phyloP scores from a whole-genome alignment of 37 sponge, comb jelly and placozoan species.

The Bolinopsis microptera region DNA sequence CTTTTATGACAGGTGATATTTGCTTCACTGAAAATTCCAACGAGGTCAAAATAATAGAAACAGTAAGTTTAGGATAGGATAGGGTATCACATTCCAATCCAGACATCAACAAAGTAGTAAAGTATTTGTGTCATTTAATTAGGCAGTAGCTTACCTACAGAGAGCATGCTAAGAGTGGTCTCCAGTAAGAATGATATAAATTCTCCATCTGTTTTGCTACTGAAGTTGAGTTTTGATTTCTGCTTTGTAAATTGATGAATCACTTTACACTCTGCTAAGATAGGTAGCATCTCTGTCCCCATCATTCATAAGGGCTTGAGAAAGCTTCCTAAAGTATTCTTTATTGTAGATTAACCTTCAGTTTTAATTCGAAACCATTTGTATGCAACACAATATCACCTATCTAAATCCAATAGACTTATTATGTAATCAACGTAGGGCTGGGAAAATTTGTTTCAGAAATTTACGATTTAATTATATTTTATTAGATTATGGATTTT shows the following conservation, averaged over 20 bases:
- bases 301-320: neutral
- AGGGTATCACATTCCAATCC: no score
- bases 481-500: no score
- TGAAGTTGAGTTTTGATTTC: slow-evolving; percentile 7
- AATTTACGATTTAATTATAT: no score
- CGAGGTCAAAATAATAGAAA: no score
- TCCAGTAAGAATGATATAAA: neutral
- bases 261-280: neutral
- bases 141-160: neutral
- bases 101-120: neutral
- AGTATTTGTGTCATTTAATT: neutral
- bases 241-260: neutral
- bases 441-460: no score
- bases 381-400: no score
- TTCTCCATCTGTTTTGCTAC: neutral
- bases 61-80: no score
- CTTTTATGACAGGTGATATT: neutral
- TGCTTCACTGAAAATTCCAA: slow-evolving; percentile 20
- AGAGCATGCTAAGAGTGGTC: neutral
- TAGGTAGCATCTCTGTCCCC: neutral
- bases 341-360: no score
- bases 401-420: no score
- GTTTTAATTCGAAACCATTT: no score
- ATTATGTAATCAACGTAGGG: no score
- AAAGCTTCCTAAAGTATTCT: neutral